Conservation (phyloP, 1,140 invertebrate species). For the Hyposmocoma kahamanoa region DNA sequence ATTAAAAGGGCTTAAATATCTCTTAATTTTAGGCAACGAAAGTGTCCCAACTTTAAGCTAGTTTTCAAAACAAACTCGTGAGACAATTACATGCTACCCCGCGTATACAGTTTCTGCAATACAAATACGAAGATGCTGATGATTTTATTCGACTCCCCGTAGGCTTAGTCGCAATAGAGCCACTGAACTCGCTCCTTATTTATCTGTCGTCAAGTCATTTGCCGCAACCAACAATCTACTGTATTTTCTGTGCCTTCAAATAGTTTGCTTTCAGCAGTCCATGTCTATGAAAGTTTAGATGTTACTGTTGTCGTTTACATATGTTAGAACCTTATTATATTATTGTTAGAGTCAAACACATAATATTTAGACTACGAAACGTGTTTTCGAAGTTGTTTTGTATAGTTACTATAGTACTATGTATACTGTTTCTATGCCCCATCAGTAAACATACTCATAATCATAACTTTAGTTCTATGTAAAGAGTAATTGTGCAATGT, state of each 20-base stretch:
- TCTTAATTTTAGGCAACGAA: no score
- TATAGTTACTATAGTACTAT: constrained; percentile 1
- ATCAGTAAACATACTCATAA: constrained; percentile 31
- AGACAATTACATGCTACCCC: no score
- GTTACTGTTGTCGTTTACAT: constrained; percentile 25
- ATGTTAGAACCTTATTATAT: constrained; percentile 1
- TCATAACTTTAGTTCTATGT: constrained; percentile 20
- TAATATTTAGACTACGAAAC: constrained; percentile 5
- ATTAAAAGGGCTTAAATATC: no score
- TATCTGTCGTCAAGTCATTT: no score
- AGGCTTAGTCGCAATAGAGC: no score
- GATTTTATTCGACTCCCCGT: no score
- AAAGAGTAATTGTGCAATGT: constrained; percentile 39
- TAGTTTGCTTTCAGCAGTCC: constrained; percentile 56
- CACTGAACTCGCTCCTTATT: no score
- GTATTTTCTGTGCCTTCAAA: constrained; percentile 61
- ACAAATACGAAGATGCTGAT: background rate
- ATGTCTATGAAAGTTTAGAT: constrained; percentile 25
- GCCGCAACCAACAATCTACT: constrained; percentile 48
- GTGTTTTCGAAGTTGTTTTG: constrained; percentile 1
- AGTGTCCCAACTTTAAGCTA: no score
- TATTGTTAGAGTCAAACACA: background rate
- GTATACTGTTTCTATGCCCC: constrained; percentile 12
- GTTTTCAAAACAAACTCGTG: no score
- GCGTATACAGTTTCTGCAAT: background rate